A percentile compares a stretch with the other conserved stretches of the same genome.
Conservation (phyloP, 1,140 invertebrate genomes). For the Lutraria rhynchaena region DNA sequence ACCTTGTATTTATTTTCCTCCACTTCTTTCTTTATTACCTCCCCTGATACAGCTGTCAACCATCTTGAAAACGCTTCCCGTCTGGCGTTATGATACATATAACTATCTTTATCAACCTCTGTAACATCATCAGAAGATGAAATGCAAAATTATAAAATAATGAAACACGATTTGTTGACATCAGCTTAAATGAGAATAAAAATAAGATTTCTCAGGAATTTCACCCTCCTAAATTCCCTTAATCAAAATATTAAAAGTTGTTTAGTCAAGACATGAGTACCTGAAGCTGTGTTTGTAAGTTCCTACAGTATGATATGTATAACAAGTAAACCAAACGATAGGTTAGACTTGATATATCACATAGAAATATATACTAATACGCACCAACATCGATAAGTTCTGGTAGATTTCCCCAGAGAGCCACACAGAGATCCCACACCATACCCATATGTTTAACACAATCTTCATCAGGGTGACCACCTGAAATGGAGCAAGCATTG, state of each 20-base stretch:
- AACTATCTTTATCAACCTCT: constrained; percentile 68
- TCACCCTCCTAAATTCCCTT: too few species aligned
- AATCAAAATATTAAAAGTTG: too few species aligned
- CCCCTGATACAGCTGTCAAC: constrained; percentile 80
- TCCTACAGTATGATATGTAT: too few species aligned
- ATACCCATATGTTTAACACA: constrained; percentile 75
- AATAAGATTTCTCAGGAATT: too few species aligned
- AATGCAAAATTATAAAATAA: too few species aligned
- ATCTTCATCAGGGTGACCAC: constrained; percentile 70
- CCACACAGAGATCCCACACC: constrained; percentile 91
- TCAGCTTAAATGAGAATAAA: too few species aligned
- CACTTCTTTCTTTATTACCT: constrained; percentile 75
- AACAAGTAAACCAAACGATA: too few species aligned
- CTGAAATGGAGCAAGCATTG: too few species aligned
- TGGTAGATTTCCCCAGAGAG: constrained; percentile 89
- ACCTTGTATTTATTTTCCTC: constrained; percentile 73
- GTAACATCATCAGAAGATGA: too few species aligned
- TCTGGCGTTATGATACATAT: constrained; percentile 83
- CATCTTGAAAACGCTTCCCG: constrained; percentile 86
- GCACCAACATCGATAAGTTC: constrained; percentile 57
- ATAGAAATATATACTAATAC: background rate
- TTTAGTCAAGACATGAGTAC: too few species aligned
- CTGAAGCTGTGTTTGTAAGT: too few species aligned
- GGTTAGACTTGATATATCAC: background rate
- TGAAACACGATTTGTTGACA: too few species aligned